These are phyloP conservation scores for Amphiura filiformis DNA, from an alignment of 35 echinoderm and acorn worm genomes.

Conservation along the genomic window DNA sequence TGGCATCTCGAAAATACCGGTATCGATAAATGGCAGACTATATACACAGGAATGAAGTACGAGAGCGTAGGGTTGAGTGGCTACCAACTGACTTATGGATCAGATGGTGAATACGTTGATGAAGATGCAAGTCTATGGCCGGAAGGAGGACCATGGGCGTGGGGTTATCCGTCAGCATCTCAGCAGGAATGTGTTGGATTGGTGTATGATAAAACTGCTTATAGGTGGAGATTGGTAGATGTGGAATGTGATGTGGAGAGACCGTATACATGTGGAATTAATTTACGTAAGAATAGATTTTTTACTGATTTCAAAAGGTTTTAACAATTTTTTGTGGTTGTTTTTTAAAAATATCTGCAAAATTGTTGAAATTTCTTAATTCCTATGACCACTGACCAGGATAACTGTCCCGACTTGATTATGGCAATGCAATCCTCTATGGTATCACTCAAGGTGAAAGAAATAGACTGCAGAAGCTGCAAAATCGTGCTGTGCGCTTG, in stretches of 20 bases:
- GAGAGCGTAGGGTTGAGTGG: not conserved
- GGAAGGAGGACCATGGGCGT: constrained; percentile 39
- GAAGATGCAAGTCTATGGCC: constrained; percentile 30
- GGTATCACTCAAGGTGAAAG: no score
- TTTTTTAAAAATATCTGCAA: no score
- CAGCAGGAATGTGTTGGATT: constrained; percentile 49
- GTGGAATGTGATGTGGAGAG: constrained; percentile 34
- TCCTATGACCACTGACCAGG: no score
- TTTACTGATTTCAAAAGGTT: no score
- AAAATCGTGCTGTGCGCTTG: no score
- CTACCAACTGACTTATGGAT: not conserved
- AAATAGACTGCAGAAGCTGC: no score
- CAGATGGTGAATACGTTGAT: not conserved
- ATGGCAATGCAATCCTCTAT: no score
- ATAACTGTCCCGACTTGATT: no score
- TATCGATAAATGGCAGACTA: not conserved
- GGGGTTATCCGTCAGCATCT: constrained; percentile 32
- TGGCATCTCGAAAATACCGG: constrained; percentile 44
- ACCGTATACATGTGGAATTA: constrained; percentile 73
- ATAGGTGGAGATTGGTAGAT: constrained; percentile 69
- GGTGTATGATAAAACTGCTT: constrained; percentile 30
- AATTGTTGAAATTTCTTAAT: no score
- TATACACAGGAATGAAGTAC: constrained; percentile 56
- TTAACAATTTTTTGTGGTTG: no score
- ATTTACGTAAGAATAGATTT: constrained; percentile 33